Evolutionary conservation across 2,113 vertebrate genomes (phyloP), one percentile per base, ranked within the genome.

Genomic region (Embiotoca jacksoni): DNA sequence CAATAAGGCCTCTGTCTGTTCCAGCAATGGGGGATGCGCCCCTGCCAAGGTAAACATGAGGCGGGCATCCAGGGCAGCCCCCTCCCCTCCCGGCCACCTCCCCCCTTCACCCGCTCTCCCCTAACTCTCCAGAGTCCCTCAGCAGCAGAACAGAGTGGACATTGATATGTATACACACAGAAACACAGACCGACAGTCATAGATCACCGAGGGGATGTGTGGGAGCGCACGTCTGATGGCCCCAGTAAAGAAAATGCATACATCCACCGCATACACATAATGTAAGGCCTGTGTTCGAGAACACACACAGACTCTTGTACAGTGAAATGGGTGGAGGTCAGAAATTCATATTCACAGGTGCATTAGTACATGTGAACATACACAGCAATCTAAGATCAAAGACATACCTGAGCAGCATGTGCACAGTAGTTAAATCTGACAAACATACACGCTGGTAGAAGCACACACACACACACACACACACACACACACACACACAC

Each of bases 41-140:
- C 81, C 81, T 80, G 93, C 94, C 94, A 94, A 95, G 88, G 87
- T 93, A 94, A 95, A 95, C 89, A 95, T 56, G 64, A 55, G 65
- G 57, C 60, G 68, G 74, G 87, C 74, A 82, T 90, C 91, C 89
- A 91, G 76, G 65, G 71, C 65, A 84, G 80, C 62, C 50, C 62
- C 50, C 69, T n/a, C 41, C 57, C 46, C 10, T 23, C 53, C 23
- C 23, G 23, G 41, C 72, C 65, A 41, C 68, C 53, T 39, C 66
- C 63, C 49, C 11, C 80, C 33, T 68, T 53, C 75, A 75, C 78
- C 82, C 80, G 75, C 73, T 44, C 75, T 70, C 66, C 63, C 72
- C 75, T 55, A 74, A 41, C 47, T 72, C 85, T 82, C 67, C 11
- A 73, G 78, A 88, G 81, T 74, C 72, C 49, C 65, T 76, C 69